phyloP scores from a whole-genome alignment of 2,888 invertebrate genomes.

The Asteroscopus sphinx region DNA sequence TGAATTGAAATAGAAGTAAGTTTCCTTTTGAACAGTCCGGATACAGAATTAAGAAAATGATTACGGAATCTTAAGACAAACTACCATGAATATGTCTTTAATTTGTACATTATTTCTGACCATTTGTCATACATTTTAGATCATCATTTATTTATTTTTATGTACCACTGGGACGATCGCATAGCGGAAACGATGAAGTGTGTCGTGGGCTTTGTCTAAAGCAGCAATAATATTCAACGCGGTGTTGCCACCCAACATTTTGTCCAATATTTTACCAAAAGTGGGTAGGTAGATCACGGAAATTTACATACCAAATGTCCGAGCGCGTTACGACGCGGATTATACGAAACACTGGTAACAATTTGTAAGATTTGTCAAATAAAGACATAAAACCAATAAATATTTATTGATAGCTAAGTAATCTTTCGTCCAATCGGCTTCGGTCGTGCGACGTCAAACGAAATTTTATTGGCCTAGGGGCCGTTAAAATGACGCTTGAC shows the following conservation, averaged over 20 bases:
- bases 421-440: conserved; percentile 44
- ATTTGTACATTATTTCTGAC: too few relatives aligned
- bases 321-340: conserved; percentile 47
- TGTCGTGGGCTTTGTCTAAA: conserved; percentile 20
- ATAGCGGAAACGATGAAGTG: too few relatives aligned
- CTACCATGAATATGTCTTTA: too few relatives aligned
- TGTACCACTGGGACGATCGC: too few relatives aligned
- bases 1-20: too few relatives aligned
- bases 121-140: too few relatives aligned
- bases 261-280: conserved; percentile 18
- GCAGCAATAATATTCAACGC: conserved; percentile 9
- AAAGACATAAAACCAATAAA: conserved; percentile 60
- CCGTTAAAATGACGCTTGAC: conserved; percentile 40
- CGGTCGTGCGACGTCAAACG: conserved; percentile 34
- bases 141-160: too few relatives aligned
- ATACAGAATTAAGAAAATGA: too few relatives aligned
- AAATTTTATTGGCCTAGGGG: conserved; percentile 42
- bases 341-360: conserved; percentile 51
- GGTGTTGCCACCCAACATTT: conserved; percentile 35
- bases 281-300: conserved; percentile 43
- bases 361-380: conserved; percentile 62
- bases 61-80: too few relatives aligned
- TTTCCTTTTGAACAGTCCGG: too few relatives aligned
- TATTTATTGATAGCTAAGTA: conserved; percentile 56
- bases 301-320: conserved; percentile 50